A percentile compares a stretch with the other conserved stretches of the same genome.
These are phyloP conservation scores for Dermolepida albohirtum DNA, from an alignment of 2,888 invertebrate genomes.

Conservation along the genomic window DNA sequence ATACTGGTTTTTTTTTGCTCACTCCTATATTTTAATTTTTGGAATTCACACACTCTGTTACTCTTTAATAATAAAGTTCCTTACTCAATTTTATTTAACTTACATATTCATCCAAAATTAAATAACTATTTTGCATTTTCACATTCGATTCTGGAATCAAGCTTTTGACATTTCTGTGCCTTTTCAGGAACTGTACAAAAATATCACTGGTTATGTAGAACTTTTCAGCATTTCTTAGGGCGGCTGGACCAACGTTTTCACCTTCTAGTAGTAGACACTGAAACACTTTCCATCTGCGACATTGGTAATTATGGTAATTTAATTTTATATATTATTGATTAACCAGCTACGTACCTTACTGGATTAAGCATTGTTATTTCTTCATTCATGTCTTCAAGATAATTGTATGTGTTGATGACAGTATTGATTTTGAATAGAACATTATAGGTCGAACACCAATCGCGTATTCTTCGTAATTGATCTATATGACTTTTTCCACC, in stretches of 20 bases:
- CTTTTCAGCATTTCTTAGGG: conserved; percentile 63
- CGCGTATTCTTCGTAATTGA: conserved; percentile 61
- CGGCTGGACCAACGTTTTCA: conserved; percentile 66
- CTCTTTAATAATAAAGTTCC: no score
- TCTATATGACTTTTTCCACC: conserved; percentile 62
- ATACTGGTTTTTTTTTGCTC: no score
- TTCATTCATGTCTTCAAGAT: conserved; percentile 65
- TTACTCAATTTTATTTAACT: conserved; percentile 45
- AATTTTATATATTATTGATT: conserved; percentile 1
- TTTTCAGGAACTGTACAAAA: conserved; percentile 64
- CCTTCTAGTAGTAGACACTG: conserved; percentile 68
- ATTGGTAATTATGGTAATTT: background rate
- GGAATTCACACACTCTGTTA: no score
- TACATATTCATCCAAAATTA: conserved; percentile 68
- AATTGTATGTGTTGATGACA: conserved; percentile 67
- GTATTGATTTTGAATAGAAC: conserved; percentile 68
- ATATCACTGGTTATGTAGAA: conserved; percentile 65
- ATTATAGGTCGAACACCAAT: conserved; percentile 64
- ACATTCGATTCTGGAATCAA: conserved; percentile 67
- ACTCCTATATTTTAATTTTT: conserved; percentile 7
- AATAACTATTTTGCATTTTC: conserved; percentile 68
- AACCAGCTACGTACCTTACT: conserved; percentile 56
- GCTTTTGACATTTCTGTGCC: conserved; percentile 61
- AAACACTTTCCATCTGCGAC: conserved; percentile 64
- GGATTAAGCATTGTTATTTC: conserved; percentile 63